phyloP scores from a whole-genome alignment of 2,797 vertebrate genomes.

The Chiroxiphia lanceolata region DNA sequence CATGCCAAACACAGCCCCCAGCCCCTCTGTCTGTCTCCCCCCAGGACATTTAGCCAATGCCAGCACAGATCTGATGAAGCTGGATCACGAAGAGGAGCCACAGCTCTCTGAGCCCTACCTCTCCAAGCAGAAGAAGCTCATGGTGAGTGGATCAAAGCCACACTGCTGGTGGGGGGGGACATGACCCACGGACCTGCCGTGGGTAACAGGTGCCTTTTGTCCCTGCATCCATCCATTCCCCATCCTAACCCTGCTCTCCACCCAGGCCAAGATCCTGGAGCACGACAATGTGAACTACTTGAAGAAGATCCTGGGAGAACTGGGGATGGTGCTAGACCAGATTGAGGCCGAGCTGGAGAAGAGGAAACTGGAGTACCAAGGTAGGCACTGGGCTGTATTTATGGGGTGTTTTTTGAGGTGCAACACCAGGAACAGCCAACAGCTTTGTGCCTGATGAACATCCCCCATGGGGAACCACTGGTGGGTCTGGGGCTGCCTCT shows the following conservation, averaged over 20 bases:
- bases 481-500: neutral
- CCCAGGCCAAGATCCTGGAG: conserved; percentile 95
- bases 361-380: conserved; percentile 95
- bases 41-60: conserved; percentile 94
- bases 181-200: accelerated
- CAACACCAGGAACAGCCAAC: neutral
- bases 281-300: conserved; percentile 96
- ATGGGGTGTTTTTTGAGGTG: neutral
- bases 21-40: neutral
- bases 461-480: accelerated
- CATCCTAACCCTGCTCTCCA: neutral
- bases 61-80: conserved; percentile 92
- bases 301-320: conserved; percentile 95
- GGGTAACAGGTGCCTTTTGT: neutral
- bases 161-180: neutral
- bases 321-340: conserved; percentile 97
- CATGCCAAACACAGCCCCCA: neutral
- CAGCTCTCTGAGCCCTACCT: conserved; percentile 95
- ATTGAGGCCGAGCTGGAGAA: conserved; percentile 97
- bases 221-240: neutral
- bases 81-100: conserved; percentile 95
- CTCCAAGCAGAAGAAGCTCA: conserved; percentile 99
- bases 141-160: conserved; percentile 80
- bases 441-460: neutral
- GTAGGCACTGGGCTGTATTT: conserved; percentile 68